Evolutionary conservation across 2,797 vertebrate genomes (phyloP).

Genomic region (Scarus forsteni): DNA sequence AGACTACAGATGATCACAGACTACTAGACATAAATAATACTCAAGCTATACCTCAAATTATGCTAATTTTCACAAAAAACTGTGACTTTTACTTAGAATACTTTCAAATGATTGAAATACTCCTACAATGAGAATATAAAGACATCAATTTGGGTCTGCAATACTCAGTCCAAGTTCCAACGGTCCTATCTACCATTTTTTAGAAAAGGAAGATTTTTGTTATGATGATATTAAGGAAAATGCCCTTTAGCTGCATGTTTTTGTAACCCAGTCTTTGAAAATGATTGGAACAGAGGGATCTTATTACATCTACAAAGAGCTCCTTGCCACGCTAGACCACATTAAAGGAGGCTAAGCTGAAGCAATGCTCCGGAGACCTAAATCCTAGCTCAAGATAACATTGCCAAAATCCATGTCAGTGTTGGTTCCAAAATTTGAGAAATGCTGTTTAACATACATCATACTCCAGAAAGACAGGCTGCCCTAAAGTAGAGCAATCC

Average conservation of each 20-base stretch:
- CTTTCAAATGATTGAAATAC: too few species aligned
- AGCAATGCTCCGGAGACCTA: slow-evolving; percentile 25
- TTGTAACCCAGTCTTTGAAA: too few species aligned
- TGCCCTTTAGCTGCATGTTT: not conserved
- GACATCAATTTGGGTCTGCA: too few species aligned
- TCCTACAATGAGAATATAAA: too few species aligned
- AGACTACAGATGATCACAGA: too few species aligned
- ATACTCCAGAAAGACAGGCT: slow-evolving; percentile 42
- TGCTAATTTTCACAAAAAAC: too few species aligned
- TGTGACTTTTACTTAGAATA: too few species aligned
- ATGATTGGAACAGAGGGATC: not conserved
- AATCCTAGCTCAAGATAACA: slow-evolving; percentile 39
- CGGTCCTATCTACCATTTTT: too few species aligned
- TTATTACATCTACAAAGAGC: not conserved
- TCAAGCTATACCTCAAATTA: too few species aligned
- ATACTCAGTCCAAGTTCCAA: too few species aligned
- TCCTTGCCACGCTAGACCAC: slow-evolving; percentile 14
- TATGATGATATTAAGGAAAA: slow-evolving; percentile 2
- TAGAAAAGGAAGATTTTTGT: too few species aligned
- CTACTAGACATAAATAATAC: too few species aligned
- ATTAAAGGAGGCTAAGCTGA: slow-evolving; percentile 37
- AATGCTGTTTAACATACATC: slow-evolving; percentile 35
- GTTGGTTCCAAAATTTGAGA: slow-evolving; percentile 29
- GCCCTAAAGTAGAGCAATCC: slow-evolving; percentile 65
- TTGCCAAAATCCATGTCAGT: slow-evolving; percentile 43